Conservation (phyloP, 2,113 vertebrate species). For the Sylvia atricapilla region DNA sequence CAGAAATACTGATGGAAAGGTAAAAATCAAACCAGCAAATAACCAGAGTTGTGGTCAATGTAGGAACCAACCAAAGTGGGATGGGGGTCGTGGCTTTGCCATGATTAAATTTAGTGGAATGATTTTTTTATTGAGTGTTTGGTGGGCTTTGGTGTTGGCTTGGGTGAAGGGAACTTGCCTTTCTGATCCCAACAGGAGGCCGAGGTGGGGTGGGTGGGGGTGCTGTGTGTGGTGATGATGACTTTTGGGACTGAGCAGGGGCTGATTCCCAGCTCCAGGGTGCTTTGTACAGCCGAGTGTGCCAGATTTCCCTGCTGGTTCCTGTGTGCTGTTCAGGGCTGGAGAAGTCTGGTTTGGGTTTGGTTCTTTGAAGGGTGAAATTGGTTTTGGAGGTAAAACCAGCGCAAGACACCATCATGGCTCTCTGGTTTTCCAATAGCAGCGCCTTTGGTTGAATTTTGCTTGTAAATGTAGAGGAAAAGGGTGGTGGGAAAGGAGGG, state of each 20-base stretch:
- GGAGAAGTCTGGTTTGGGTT: background rate
- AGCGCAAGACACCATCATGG: rapidly evolving
- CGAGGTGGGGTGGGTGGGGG: background rate
- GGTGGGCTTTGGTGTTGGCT: background rate
- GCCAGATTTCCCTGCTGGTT: rapidly evolving
- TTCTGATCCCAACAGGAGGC: background rate
- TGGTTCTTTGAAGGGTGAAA: background rate
- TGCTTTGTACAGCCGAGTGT: rapidly evolving
- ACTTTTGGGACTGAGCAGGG: background rate
- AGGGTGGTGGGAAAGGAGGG: background rate
- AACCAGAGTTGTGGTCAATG: background rate
- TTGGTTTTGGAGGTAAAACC: background rate
- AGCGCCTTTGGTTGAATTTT: background rate
- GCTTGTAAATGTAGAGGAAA: background rate
- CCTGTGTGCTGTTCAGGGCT: rapidly evolving
- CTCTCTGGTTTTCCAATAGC: background rate
- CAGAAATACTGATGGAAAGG: conserved; percentile 29
- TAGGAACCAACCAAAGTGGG: background rate
- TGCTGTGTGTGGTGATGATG: background rate
- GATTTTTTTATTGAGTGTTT: background rate
- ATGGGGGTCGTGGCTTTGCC: background rate
- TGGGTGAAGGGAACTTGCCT: background rate
- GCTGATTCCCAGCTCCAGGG: background rate
- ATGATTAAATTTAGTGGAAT: background rate
- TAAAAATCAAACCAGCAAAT: background rate